Percentiles rank a stretch among this genome's conserved stretches.
phyloP scores from a whole-genome alignment of 2,888 invertebrate species.

The Leptopterna dolabrata region DNA sequence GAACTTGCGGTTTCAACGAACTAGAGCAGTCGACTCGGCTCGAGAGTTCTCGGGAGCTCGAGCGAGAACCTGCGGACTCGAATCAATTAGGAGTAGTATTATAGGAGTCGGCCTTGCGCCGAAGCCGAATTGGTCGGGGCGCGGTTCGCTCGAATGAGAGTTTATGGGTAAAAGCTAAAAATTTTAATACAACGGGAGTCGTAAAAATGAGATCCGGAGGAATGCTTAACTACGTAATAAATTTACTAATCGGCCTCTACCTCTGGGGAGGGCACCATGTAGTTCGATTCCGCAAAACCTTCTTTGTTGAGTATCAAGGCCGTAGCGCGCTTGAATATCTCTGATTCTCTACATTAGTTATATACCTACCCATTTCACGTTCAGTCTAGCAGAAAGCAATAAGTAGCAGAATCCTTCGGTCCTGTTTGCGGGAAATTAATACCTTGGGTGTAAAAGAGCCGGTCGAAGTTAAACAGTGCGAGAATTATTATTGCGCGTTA shows the following conservation, averaged over 20 bases:
- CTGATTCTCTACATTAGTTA: not conserved
- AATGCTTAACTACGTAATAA: not conserved
- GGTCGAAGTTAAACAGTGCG: not conserved
- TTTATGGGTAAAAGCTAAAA: not conserved
- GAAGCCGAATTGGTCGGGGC: not conserved
- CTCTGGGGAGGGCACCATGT: not conserved
- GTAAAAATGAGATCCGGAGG: not conserved
- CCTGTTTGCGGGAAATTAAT: not conserved
- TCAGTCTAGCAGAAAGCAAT: not conserved
- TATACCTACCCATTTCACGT: not conserved
- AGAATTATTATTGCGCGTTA: not conserved
- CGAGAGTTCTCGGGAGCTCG: not conserved
- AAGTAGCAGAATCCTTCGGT: not conserved
- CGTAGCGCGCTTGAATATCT: not conserved
- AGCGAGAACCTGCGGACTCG: not conserved
- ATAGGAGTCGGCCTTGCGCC: not conserved
- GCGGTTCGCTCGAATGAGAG: not conserved
- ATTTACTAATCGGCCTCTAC: not conserved
- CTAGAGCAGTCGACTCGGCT: not conserved
- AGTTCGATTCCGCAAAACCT: not conserved
- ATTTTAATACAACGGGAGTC: not conserved
- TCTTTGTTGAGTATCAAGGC: not conserved
- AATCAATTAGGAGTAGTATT: conserved; percentile 4
- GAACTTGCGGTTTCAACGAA: not conserved
- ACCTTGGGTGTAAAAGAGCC: not conserved